A percentile compares a stretch with the other conserved stretches of the same genome.
Conservation (phyloP, 2,113 vertebrate species). For the Taxidea taxus region DNA sequence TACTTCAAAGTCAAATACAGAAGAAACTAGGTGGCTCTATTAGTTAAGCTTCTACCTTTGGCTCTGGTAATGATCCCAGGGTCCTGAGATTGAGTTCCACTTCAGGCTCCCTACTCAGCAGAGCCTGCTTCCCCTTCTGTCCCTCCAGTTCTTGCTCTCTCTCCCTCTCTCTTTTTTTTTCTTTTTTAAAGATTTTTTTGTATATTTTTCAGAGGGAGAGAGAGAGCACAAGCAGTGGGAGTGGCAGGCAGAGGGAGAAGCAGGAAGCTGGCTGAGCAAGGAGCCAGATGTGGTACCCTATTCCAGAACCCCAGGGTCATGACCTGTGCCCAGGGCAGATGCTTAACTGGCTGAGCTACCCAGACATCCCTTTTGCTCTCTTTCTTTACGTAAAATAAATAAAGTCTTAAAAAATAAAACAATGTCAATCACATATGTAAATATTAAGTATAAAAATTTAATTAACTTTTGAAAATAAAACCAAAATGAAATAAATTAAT, state of each 20-base stretch:
- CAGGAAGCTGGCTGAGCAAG: too few relatives aligned
- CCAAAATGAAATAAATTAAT: not conserved
- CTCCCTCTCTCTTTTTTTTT: not conserved
- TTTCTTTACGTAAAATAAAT: not conserved
- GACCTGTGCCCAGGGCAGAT: too few relatives aligned
- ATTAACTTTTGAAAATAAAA: not conserved
- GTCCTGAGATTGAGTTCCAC: not conserved
- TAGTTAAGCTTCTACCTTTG: not conserved
- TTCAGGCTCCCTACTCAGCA: not conserved
- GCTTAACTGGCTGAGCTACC: too few relatives aligned
- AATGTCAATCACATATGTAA: not conserved
- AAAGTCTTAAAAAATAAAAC: not conserved
- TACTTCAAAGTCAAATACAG: not conserved
- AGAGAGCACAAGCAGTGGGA: too few relatives aligned
- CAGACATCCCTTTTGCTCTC: not conserved
- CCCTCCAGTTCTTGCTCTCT: not conserved
- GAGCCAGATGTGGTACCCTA: too few relatives aligned
- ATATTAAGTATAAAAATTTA: not conserved
- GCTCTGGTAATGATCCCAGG: not conserved
- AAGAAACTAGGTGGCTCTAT: not conserved
- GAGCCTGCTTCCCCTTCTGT: not conserved
- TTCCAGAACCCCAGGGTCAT: too few relatives aligned
- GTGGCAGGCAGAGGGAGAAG: too few relatives aligned
- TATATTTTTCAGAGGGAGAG: too few relatives aligned
- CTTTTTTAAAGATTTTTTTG: too few relatives aligned